A percentile compares a stretch with the other conserved stretches of the same genome.
phyloP scores from a whole-genome alignment of 64 coral and sea anemone species.

The Hydrozoanthus tunicans region DNA sequence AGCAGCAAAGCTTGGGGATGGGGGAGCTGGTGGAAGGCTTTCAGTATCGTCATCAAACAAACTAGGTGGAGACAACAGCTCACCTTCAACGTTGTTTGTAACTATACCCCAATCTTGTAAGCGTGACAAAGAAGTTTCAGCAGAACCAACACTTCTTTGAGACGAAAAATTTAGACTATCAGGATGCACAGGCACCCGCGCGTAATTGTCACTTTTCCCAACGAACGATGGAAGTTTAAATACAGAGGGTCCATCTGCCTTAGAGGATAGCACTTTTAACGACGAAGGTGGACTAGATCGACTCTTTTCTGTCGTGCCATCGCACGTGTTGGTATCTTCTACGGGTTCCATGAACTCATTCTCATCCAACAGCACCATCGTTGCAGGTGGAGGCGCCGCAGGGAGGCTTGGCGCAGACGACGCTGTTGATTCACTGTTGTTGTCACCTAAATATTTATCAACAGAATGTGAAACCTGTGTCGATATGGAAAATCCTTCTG shows the following conservation, averaged over 20 bases:
- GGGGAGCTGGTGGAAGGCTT: slow-evolving; percentile 63
- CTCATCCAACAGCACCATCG: neutral
- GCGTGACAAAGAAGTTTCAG: neutral
- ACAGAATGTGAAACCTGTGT: neutral
- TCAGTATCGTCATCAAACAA: slow-evolving; percentile 85
- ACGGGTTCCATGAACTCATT: neutral
- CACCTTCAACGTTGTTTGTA: neutral
- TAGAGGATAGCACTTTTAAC: neutral
- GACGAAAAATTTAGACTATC: neutral
- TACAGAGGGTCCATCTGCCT: neutral
- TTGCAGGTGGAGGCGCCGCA: neutral
- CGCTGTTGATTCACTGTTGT: neutral
- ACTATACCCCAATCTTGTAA: neutral
- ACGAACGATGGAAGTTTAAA: neutral
- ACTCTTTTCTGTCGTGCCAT: neutral
- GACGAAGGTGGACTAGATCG: slow-evolving; percentile 1
- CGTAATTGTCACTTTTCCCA: neutral
- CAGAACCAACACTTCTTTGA: neutral
- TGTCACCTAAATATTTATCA: neutral
- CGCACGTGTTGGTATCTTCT: neutral
- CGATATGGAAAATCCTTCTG: neutral
- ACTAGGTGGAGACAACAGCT: slow-evolving; percentile 70
- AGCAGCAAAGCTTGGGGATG: neutral
- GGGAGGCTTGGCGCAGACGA: slow-evolving; percentile 30
- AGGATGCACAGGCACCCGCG: neutral